Evolutionary conservation across 2,113 vertebrate species (phyloP), one percentile per base, ranked within the genome.

Genomic region (Oenanthe melanoleuca): DNA sequence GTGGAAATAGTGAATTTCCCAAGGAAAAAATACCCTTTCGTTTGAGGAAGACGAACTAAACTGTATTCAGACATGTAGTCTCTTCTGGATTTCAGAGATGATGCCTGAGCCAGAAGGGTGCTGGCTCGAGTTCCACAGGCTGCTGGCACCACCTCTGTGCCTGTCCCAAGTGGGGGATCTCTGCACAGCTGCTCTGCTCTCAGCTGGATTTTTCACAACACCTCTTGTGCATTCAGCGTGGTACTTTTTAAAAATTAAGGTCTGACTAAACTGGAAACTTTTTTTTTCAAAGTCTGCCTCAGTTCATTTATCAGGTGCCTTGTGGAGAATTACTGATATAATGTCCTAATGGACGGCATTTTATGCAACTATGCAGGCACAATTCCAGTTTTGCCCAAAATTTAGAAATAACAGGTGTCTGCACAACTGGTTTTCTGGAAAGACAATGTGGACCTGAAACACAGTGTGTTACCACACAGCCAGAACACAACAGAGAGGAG

Each of bases 201-300:
- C 55, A 64, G 17, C 16, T 82, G 19, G 9, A n/a, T 49, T 47
- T 75, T 11, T 11, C 38, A 55, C 2, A 0, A 11, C 29, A 23
- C 22, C 28, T 88, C 44, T 34, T 26, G 60, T 12, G n/a, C 0
- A 0, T 31, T 71, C 65, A 47, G 12, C 0, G 0, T 28, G n/a
- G 38, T 24, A 14, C 7, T 34, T 82, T 10, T 63, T 18, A 18
- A 86, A 79, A 91, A 64, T 19, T 7, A 55, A 63, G 16, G 17
- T 49, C n/a, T 63, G 9, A 59, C 25, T 57, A 37, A 89, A 40
- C 4, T 5, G n/a, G 47, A 57, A 14, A 45, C 20, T 75, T 80
- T n/a, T n/a, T n/a, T n/a, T n/a, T 61, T 57, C 14, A 34, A 44
- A 66, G 12, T 33, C 26, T 6, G 4, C 33, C 45, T 29, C n/a